Conservation (phyloP, 2,797 vertebrate genomes). For the Morus bassanus region DNA sequence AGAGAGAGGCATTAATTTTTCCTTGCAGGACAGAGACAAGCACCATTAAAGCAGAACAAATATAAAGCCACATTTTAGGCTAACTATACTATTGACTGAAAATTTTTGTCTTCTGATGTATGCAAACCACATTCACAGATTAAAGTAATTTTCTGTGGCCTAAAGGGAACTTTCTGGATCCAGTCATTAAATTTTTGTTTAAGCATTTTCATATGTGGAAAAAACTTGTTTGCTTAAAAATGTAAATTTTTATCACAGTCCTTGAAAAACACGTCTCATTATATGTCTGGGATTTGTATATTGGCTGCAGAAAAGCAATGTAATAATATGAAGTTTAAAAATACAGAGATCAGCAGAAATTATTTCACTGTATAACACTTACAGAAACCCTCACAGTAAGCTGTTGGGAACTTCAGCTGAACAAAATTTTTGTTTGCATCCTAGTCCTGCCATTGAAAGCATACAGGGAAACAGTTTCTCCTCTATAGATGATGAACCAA, state of each 20-base stretch:
- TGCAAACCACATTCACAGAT: constrained; percentile 69
- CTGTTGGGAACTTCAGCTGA: constrained; percentile 5
- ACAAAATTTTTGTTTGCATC: not conserved
- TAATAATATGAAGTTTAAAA: constrained; percentile 55
- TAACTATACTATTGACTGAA: not conserved
- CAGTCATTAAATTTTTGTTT: constrained; percentile 69
- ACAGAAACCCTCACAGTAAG: constrained; percentile 1
- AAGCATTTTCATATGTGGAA: constrained; percentile 72
- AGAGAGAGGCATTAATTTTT: not conserved
- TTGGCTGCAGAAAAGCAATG: constrained; percentile 28
- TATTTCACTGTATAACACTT: constrained; percentile 18
- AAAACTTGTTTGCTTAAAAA: constrained; percentile 50
- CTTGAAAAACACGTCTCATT: constrained; percentile 54
- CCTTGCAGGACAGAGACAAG: not conserved
- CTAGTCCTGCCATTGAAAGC: not conserved
- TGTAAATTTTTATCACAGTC: constrained; percentile 42
- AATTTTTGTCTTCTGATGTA: constrained; percentile 19
- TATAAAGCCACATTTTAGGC: not conserved
- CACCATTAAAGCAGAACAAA: constrained; percentile 8
- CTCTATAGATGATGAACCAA: not conserved
- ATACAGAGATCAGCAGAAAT: constrained; percentile 46
- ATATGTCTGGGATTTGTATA: constrained; percentile 44
- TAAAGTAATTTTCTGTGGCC: constrained; percentile 74
- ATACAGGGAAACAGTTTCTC: not conserved
- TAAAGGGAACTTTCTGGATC: constrained; percentile 66